phyloP scores from a whole-genome alignment of 2,113 vertebrate genomes.

The Hemiscyllium ocellatum region DNA sequence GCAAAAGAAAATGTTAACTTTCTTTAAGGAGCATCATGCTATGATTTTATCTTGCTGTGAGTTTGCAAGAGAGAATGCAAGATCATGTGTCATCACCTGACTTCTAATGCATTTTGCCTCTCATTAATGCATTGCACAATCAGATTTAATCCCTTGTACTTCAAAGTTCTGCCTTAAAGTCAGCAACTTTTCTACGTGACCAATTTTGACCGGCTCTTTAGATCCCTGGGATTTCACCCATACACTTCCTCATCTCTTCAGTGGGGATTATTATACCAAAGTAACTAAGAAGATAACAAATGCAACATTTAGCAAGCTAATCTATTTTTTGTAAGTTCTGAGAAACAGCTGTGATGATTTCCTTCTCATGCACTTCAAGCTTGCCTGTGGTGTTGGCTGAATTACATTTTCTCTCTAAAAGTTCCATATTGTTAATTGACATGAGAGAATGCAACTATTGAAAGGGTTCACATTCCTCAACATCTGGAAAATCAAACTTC shows the following conservation, averaged over 20 bases:
- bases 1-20: too few species aligned
- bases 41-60: too few species aligned
- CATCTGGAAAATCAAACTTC: not conserved
- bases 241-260: not conserved
- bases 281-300: not conserved
- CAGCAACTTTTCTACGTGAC: not conserved
- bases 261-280: not conserved
- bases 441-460: not conserved
- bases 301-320: not conserved
- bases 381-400: not conserved
- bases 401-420: not conserved
- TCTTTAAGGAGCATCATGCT: too few species aligned
- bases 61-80: too few species aligned
- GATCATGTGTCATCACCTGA: too few species aligned
- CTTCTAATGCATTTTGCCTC: too few species aligned
- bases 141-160: too few species aligned
- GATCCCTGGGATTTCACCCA: not conserved
- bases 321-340: too few species aligned
- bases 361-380: not conserved
- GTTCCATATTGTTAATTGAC: not conserved
- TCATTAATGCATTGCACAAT: too few species aligned
- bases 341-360: not conserved
- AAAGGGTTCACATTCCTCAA: not conserved
- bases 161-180: not conserved
- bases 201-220: not conserved